These are phyloP conservation scores for Tigriopus japonicus DNA, from an alignment of 1,140 invertebrate genomes.

Conservation along the genomic window DNA sequence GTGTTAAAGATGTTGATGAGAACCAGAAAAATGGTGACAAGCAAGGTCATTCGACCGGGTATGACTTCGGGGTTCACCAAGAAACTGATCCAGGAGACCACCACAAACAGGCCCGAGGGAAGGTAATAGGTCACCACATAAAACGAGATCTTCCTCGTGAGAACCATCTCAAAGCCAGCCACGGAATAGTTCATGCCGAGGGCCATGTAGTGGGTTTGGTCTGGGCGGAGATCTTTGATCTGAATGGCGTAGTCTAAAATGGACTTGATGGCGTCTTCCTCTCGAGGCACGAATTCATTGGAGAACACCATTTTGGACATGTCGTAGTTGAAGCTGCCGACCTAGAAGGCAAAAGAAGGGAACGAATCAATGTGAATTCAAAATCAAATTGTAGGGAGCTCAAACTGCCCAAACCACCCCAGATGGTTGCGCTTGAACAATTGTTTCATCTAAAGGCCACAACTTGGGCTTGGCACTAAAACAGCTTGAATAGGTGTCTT, in stretches of 20 bases:
- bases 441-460: no score
- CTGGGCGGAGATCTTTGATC: not conserved
- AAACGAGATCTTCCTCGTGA: slow-evolving; percentile 4
- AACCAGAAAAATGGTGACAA: slow-evolving; percentile 1
- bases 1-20: slow-evolving; percentile 7
- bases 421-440: no score
- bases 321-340: slow-evolving; percentile 6
- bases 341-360: not conserved
- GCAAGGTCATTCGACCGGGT: slow-evolving; percentile 2
- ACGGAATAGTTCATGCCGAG: slow-evolving; percentile 8
- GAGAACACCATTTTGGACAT: slow-evolving; percentile 4
- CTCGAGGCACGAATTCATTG: not conserved
- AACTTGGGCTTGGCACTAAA: no score
- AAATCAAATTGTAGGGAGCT: no score
- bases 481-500: no score
- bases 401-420: no score
- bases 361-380: no score
- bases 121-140: slow-evolving; percentile 12
- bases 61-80: slow-evolving; percentile 11
- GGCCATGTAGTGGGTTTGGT: slow-evolving; percentile 5
- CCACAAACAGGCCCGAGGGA: slow-evolving; percentile 9
- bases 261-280: not conserved
- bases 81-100: slow-evolving; percentile 9
- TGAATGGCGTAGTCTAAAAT: not conserved
- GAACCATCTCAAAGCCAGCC: slow-evolving; percentile 2